Percentiles rank a stretch among this genome's conserved stretches.
Evolutionary conservation across 2,797 vertebrate genomes (phyloP).

Genomic region (Triplophysa yarkandensis): DNA sequence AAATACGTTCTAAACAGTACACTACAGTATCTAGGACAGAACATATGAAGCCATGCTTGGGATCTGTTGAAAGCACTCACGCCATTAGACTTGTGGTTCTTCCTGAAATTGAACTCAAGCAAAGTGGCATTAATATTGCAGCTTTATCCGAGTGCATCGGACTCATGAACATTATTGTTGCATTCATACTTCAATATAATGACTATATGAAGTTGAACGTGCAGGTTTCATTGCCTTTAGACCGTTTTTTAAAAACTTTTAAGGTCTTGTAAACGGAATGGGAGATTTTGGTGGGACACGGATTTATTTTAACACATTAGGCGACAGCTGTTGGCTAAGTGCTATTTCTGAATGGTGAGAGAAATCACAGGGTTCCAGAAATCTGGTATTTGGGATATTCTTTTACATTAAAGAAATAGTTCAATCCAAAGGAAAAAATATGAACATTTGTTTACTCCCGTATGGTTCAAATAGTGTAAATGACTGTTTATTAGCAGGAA

Average conservation of each 20-base stretch:
- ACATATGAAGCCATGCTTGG: conserved; percentile 1
- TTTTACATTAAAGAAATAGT: too few species aligned
- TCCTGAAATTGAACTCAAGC: not conserved
- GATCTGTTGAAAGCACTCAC: not conserved
- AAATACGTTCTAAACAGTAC: conserved; percentile 24
- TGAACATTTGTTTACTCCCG: too few species aligned
- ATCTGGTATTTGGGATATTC: not conserved
- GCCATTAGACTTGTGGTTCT: conserved; percentile 17
- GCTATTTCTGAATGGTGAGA: not conserved
- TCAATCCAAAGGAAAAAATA: too few species aligned
- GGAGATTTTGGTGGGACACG: not conserved
- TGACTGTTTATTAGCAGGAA: too few species aligned
- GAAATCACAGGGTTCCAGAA: not conserved
- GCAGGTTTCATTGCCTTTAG: not conserved
- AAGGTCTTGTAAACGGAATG: not conserved
- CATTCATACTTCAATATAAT: not conserved
- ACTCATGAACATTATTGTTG: not conserved
- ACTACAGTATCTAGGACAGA: conserved; percentile 9
- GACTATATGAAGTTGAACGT: not conserved
- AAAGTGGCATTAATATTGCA: conserved; percentile 35
- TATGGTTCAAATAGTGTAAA: too few species aligned
- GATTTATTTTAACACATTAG: not conserved
- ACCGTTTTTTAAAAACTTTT: not conserved
- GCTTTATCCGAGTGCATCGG: not conserved
- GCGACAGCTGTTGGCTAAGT: not conserved